Evolutionary conservation across 2,113 vertebrate genomes (phyloP), one percentile per base, ranked within the genome.

Genomic region (Ancistrus triradiatus): DNA sequence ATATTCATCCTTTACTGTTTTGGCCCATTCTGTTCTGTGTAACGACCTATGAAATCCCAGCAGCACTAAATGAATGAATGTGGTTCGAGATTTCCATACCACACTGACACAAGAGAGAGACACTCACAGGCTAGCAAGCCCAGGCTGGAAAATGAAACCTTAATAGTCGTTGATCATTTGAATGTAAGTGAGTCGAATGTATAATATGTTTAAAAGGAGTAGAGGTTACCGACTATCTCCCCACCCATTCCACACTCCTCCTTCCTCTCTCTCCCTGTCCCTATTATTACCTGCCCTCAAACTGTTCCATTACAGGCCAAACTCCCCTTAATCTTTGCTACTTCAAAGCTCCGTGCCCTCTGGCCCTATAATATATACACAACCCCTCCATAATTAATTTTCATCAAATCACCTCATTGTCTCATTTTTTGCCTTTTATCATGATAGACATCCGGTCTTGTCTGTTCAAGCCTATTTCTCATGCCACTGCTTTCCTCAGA

Each of bases 301-400:
- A 74, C 31, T 74, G 70, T 64, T 66, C 62, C 35, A 69, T 14
- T 60, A 61, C 42, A 68, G 58, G 42, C 40, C 37, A 68, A 38
- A 53, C 22, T 69, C 62, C 68, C n/a, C 69, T 78, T 80, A 63
- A 81, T 80, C 69, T 69, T 37, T 24, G 42, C 63, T 70, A 74
- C 75, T 77, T 81, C 78, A 84, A 84, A 81, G 80, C 55, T 55
- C 21, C 59, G 21, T 60, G 55, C 66, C 78, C 80, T 66, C 70
- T 60, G 69, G 73, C 61, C 49, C 14, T 58, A 37, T 42, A 31
- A 46, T 28, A 63, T 25, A 60, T 19, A 69, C 38, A 75, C 67
- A 33, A 28, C 6, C 27, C 22, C 18, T 65, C 50, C 51, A 44
- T 71, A 79, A 79, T 80, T 82, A 67, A 77, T 66, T 51, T 46